Evolutionary conservation across 2,797 vertebrate species (phyloP).

Genomic region (Erithacus rubecula): DNA sequence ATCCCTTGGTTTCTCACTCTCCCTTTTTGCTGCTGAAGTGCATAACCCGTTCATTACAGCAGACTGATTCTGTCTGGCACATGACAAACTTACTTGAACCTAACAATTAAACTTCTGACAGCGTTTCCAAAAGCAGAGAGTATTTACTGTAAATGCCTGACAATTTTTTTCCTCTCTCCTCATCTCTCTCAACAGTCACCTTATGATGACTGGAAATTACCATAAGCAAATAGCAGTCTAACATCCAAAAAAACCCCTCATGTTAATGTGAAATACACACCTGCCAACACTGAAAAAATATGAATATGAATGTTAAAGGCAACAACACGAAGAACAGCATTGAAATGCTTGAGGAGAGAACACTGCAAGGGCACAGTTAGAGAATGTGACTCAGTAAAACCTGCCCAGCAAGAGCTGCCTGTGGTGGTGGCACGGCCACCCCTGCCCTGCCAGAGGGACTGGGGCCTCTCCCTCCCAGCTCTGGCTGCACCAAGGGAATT

Average conservation of each 20-base stretch:
- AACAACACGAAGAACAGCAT: neutral
- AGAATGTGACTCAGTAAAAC: neutral
- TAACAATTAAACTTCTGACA: constrained; percentile 69
- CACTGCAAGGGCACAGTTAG: neutral
- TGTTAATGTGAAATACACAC: constrained; percentile 50
- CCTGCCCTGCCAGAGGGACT: neutral
- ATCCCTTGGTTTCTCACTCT: constrained; percentile 61
- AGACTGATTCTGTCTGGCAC: constrained; percentile 69
- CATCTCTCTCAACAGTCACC: constrained; percentile 62
- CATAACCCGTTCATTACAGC: constrained; percentile 38
- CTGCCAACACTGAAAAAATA: constrained; percentile 48
- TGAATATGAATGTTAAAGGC: constrained; percentile 8
- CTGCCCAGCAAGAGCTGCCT: neutral
- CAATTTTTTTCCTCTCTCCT: constrained; percentile 60
- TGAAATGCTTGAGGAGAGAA: neutral
- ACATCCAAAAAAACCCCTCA: constrained; percentile 54
- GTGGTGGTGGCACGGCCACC: neutral
- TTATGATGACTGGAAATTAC: constrained; percentile 64
- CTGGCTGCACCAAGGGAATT: accelerated
- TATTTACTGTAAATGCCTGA: constrained; percentile 69
- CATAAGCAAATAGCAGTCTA: constrained; percentile 64
- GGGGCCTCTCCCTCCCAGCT: neutral
- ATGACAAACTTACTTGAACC: constrained; percentile 69
- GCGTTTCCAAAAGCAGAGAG: constrained; percentile 55
- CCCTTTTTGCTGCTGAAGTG: constrained; percentile 57